phyloP scores from a whole-genome alignment of 2,888 invertebrate genomes.

The Tholera decimalis region DNA sequence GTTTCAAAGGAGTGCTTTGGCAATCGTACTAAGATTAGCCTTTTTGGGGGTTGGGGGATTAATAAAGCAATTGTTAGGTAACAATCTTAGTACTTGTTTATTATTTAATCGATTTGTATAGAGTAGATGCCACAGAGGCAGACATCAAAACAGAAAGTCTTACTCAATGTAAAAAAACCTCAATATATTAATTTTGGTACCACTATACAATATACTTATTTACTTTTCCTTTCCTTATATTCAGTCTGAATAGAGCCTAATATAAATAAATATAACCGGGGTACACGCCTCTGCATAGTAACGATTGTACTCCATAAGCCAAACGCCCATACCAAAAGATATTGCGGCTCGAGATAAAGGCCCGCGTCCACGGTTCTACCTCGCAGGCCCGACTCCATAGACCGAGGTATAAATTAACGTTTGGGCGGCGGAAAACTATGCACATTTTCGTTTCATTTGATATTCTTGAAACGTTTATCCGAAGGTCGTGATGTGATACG shows the following conservation, averaged over 20 bases:
- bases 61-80: not conserved
- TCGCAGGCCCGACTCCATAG: slow-evolving; percentile 14
- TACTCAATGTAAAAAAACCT: not conserved
- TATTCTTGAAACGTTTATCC: slow-evolving; percentile 62
- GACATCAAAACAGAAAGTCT: not conserved
- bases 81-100: not conserved
- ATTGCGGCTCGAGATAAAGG: slow-evolving; percentile 35
- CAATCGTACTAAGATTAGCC: no score
- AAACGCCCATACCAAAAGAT: slow-evolving; percentile 55
- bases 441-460: slow-evolving; percentile 65
- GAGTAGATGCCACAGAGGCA: not conserved
- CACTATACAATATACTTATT: slow-evolving; percentile 41
- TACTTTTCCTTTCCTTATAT: slow-evolving; percentile 42
- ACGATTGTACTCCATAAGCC: slow-evolving; percentile 43
- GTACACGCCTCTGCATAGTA: slow-evolving; percentile 50
- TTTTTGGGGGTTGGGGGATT: no score
- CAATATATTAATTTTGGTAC: not conserved
- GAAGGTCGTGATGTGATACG: slow-evolving; percentile 64
- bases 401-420: slow-evolving; percentile 33
- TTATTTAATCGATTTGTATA: not conserved
- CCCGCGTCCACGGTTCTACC: slow-evolving; percentile 11
- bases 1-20: no score
- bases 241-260: slow-evolving; percentile 31
- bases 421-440: slow-evolving; percentile 53
- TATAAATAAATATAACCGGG: slow-evolving; percentile 50